Evolutionary conservation across 2,888 invertebrate species (phyloP).

Genomic region (Mesorhabditis spiculigera): DNA sequence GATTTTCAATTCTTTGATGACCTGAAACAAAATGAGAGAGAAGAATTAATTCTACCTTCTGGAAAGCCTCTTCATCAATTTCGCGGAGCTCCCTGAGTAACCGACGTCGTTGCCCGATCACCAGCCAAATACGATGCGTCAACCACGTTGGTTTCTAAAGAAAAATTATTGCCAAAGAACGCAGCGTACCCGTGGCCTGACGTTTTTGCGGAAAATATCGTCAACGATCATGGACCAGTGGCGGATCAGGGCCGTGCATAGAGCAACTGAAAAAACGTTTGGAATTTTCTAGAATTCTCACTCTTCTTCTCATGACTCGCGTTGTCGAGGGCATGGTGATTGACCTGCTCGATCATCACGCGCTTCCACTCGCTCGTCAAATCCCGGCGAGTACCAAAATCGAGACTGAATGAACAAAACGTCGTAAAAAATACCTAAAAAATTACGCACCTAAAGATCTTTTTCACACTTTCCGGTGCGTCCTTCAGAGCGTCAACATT

Average conservation of each 20-base stretch:
- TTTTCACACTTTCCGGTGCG: slow-evolving; percentile 51
- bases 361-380: slow-evolving; percentile 50
- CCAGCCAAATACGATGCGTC: slow-evolving; percentile 43
- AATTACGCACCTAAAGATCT: slow-evolving; percentile 41
- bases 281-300: slow-evolving; percentile 15
- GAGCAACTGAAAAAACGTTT: slow-evolving; percentile 42
- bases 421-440: background rate
- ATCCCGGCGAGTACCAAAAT: slow-evolving; percentile 46
- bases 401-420: slow-evolving; percentile 39
- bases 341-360: slow-evolving; percentile 40
- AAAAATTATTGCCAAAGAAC: slow-evolving; percentile 7
- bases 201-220: slow-evolving; percentile 38
- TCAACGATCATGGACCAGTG: slow-evolving; percentile 54
- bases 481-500: slow-evolving; percentile 41
- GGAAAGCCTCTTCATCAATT: background rate
- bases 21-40: slow-evolving; percentile 7
- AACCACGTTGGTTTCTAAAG: slow-evolving; percentile 49
- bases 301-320: slow-evolving; percentile 47
- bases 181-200: slow-evolving; percentile 21
- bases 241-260: slow-evolving; percentile 53
- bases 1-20: slow-evolving; percentile 45
- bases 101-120: slow-evolving; percentile 47
- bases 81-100: slow-evolving; percentile 32
- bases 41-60: background rate
- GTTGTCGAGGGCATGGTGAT: slow-evolving; percentile 43